phyloP scores from a whole-genome alignment of 2,888 invertebrate genomes.

The Atethmia centrago region DNA sequence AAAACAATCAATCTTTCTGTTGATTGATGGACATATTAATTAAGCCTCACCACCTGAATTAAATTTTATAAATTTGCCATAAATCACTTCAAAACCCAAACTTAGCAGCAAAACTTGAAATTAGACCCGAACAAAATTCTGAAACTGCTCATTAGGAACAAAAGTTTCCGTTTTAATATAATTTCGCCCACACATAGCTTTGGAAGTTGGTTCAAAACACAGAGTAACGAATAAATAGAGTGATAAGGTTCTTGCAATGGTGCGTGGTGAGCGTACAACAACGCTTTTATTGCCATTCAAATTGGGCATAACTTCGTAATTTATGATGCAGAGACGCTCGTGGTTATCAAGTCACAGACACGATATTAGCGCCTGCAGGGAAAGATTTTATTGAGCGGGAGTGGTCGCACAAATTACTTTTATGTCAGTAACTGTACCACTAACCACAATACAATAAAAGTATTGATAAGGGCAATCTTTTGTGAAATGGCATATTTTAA shows the following conservation, averaged over 20 bases:
- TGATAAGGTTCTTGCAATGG: not conserved
- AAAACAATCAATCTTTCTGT: slow-evolving; percentile 39
- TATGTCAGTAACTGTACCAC: not conserved
- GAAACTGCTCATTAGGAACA: slow-evolving; percentile 58
- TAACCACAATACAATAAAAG: not conserved
- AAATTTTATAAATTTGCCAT: slow-evolving; percentile 41
- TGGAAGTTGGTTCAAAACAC: slow-evolving; percentile 17
- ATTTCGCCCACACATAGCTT: slow-evolving; percentile 57
- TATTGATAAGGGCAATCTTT: too few relatives aligned
- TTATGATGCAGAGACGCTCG: not conserved
- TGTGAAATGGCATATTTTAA: too few relatives aligned
- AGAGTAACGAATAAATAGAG: slow-evolving; percentile 26
- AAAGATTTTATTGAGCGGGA: not conserved
- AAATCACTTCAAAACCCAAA: slow-evolving; percentile 52
- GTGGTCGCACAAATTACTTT: not conserved
- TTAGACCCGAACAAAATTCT: slow-evolving; percentile 49
- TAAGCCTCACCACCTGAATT: slow-evolving; percentile 28
- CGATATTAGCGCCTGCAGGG: not conserved
- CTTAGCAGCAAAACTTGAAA: slow-evolving; percentile 53
- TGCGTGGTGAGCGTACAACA: not conserved
- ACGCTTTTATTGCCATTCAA: not conserved
- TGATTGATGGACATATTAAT: slow-evolving; percentile 46
- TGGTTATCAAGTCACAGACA: not conserved
- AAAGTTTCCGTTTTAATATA: slow-evolving; percentile 55
- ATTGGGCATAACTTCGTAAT: not conserved